Evolutionary conservation across 2,797 vertebrate genomes (phyloP).

Genomic region (Simalia tracyae): DNA sequence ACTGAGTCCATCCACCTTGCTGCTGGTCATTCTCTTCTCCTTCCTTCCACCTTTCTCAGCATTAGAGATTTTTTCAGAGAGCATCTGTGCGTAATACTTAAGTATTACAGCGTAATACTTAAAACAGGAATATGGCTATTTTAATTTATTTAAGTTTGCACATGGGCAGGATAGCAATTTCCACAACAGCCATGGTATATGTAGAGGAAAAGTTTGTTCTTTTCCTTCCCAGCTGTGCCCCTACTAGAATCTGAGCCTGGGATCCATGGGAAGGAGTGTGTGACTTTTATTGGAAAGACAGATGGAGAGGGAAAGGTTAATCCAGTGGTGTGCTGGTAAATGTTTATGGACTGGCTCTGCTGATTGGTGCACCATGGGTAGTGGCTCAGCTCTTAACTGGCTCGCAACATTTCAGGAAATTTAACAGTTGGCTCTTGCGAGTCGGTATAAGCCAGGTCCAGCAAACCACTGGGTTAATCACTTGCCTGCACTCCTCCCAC

Average conservation of each 20-base stretch:
- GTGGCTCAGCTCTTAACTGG: not conserved
- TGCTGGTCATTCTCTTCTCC: not conserved
- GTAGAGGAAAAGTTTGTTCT: not conserved
- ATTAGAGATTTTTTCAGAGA: not conserved
- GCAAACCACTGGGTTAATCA: not conserved
- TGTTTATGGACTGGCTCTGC: not conserved
- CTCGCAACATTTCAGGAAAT: not conserved
- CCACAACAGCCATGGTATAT: not conserved
- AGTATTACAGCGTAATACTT: not conserved
- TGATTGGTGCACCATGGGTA: not conserved
- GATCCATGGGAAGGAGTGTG: not conserved
- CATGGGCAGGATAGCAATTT: not conserved
- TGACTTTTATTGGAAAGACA: not conserved
- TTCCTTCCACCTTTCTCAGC: not conserved
- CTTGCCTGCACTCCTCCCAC: not conserved
- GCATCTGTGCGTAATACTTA: not conserved
- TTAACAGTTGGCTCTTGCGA: not conserved
- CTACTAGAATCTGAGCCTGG: not conserved
- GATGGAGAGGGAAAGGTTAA: not conserved
- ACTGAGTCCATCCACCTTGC: not conserved
- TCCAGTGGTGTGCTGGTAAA: not conserved
- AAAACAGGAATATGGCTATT: not conserved
- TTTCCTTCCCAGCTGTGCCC: not conserved
- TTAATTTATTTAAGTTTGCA: not conserved
- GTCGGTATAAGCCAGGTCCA: not conserved